These are phyloP conservation scores for Zalophus californianus DNA, from an alignment of 2,797 vertebrate species.

Conservation along the genomic window DNA sequence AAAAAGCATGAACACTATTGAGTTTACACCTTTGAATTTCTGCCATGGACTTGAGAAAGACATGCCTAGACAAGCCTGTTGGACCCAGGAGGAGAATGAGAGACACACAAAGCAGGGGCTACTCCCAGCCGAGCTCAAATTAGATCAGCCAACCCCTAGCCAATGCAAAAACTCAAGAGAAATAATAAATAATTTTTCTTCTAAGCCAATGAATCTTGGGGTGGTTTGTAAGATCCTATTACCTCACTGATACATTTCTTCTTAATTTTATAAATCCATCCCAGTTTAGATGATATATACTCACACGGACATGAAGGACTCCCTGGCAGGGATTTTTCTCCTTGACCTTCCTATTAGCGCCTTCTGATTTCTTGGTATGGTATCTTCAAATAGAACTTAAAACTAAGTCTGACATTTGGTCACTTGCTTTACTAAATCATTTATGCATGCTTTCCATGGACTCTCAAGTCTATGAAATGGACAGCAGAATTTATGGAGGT, in stretches of 20 bases:
- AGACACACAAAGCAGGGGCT: background rate
- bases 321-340: background rate
- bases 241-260: background rate
- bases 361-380: background rate
- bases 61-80: background rate
- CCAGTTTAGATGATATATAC: background rate
- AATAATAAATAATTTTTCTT: background rate
- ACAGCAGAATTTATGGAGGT: constrained; percentile 61
- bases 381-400: constrained; percentile 1
- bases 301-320: background rate
- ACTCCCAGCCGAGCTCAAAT: background rate
- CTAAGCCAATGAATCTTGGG: background rate
- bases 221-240: background rate
- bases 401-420: constrained; percentile 29
- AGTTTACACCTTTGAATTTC: background rate
- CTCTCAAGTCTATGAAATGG: constrained; percentile 18
- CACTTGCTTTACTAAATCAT: constrained; percentile 38
- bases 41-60: background rate
- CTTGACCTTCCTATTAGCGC: background rate
- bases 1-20: background rate
- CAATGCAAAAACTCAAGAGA: background rate
- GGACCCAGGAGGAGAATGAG: background rate
- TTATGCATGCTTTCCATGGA: background rate
- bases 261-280: background rate
- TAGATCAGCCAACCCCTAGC: background rate